phyloP scores from a whole-genome alignment of 2,888 invertebrate genomes.

The Tineola bisselliella region DNA sequence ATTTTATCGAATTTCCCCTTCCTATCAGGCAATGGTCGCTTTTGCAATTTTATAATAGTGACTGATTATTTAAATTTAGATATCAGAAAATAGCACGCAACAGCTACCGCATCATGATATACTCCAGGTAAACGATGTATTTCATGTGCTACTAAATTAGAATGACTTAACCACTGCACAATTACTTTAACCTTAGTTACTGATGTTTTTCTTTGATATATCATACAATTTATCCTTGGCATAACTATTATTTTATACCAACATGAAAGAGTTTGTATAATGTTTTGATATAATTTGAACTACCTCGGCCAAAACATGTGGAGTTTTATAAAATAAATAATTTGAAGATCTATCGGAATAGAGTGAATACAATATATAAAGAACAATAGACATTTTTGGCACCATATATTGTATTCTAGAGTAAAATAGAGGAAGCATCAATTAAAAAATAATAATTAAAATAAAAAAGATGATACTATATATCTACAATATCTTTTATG shows the following conservation, averaged over 20 bases:
- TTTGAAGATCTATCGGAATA: too few species aligned
- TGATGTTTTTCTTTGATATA: background rate
- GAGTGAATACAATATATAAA: too few species aligned
- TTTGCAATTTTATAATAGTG: slow-evolving; percentile 14
- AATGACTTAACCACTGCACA: background rate
- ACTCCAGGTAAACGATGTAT: background rate
- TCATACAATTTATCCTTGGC: background rate
- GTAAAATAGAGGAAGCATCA: too few species aligned
- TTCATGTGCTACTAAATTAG: background rate
- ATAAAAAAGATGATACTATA: too few species aligned
- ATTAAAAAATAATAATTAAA: too few species aligned
- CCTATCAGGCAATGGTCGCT: slow-evolving; percentile 23
- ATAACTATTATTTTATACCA: background rate
- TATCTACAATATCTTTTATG: too few species aligned
- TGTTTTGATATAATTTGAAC: background rate
- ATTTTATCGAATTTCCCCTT: slow-evolving; percentile 44
- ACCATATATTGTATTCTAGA: too few species aligned
- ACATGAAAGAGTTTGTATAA: background rate
- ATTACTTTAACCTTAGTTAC: background rate
- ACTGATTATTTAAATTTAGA: background rate
- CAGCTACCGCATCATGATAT: background rate
- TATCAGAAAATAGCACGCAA: background rate
- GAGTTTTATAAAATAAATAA: background rate
- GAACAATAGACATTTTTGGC: too few species aligned
- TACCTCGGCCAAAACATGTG: background rate